Evolutionary conservation across 1,140 invertebrate genomes (phyloP).

Genomic region (Dufourea novaeangliae): DNA sequence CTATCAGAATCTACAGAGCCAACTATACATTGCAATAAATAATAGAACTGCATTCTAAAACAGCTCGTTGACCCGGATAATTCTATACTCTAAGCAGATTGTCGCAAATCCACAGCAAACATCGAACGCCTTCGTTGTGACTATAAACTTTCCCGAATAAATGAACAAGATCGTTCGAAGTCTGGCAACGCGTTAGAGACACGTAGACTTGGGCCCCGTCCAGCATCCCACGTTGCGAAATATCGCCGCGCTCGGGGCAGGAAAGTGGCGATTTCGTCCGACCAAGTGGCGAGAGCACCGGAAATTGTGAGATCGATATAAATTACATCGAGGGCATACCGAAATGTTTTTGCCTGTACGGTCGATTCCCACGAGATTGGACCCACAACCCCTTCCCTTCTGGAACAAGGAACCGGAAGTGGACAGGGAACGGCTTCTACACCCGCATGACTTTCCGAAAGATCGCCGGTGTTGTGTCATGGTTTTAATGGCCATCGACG

Average conservation of each 20-base stretch:
- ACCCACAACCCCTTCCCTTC: not conserved
- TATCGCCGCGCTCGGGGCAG: constrained; percentile 46
- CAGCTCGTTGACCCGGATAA: no score
- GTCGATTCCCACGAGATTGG: constrained; percentile 46
- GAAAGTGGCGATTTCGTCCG: constrained; percentile 71
- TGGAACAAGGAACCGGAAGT: constrained; percentile 44
- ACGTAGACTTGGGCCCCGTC: not conserved
- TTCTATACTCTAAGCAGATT: no score
- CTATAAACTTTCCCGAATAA: constrained; percentile 1
- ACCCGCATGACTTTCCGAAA: constrained; percentile 27
- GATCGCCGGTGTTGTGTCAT: constrained; percentile 16
- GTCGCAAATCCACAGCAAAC: no score
- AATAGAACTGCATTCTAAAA: no score
- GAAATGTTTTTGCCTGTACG: constrained; percentile 50
- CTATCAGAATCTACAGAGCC: no score
- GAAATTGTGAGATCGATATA: constrained; percentile 72
- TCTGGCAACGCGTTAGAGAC: not conserved
- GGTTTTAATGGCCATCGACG: no score
- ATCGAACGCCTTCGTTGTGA: not conserved
- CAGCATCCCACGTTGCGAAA: constrained; percentile 68
- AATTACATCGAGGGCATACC: constrained; percentile 54
- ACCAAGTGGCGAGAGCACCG: no score
- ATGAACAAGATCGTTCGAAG: not conserved
- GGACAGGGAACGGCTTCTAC: not conserved
- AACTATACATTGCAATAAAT: no score